phyloP scores from a whole-genome alignment of 1,140 invertebrate genomes.

The Drosophila bipectinata region DNA sequence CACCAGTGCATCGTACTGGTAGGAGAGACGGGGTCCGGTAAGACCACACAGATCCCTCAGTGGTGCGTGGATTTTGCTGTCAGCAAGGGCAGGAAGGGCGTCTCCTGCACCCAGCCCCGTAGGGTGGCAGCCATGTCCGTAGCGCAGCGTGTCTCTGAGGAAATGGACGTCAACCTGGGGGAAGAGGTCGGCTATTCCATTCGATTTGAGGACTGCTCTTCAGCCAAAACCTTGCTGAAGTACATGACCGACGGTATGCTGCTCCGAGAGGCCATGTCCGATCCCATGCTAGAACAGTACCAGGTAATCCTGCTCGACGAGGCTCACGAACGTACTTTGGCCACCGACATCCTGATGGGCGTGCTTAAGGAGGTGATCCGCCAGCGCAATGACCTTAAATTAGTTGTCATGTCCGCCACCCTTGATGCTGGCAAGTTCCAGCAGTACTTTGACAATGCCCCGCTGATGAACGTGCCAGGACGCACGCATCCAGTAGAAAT shows the following conservation, averaged over 20 bases:
- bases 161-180: conserved; percentile 98
- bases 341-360: conserved; percentile 99
- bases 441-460: conserved; percentile 99
- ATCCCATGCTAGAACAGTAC: conserved; percentile 98
- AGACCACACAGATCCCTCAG: conserved; percentile 98
- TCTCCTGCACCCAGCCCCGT: conserved; percentile 98
- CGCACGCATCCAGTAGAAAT: conserved; percentile 97
- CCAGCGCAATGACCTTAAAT: conserved; percentile 96
- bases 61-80: conserved; percentile 96
- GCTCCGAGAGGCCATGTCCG: conserved; percentile 99
- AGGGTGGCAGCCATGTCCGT: conserved; percentile 99
- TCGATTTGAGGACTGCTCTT: conserved; percentile 99
- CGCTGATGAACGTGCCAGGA: conserved; percentile 99
- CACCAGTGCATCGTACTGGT: conserved; percentile 85
- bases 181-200: conserved; percentile 99
- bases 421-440: conserved; percentile 99
- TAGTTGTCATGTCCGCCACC: conserved; percentile 99
- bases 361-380: conserved; percentile 98
- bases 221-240: conserved; percentile 94
- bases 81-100: conserved; percentile 90
- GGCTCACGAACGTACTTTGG: conserved; percentile 99
- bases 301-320: conserved; percentile 98
- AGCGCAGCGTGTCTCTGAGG: conserved; percentile 98
- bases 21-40: conserved; percentile 95
- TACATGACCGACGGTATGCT: conserved; percentile 99